phyloP scores from a whole-genome alignment of 2,888 invertebrate genomes.

The Lumbricus terrestris region DNA sequence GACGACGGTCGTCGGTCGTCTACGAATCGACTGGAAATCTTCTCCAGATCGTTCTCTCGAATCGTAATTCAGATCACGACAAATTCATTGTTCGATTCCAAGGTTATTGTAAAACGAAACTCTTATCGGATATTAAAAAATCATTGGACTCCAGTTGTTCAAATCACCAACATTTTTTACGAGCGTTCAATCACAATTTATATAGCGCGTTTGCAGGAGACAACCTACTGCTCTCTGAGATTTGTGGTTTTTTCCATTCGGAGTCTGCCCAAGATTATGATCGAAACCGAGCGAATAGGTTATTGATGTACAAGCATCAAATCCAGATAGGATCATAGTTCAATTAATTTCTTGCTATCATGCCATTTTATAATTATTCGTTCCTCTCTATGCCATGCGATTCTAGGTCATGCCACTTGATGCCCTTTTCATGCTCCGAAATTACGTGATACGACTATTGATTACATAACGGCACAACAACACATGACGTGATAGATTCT shows the following conservation, averaged over 20 bases:
- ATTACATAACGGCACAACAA: background rate
- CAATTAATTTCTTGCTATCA: background rate
- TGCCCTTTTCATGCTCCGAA: background rate
- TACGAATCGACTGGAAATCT: conserved; percentile 9
- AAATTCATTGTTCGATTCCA: conserved; percentile 21
- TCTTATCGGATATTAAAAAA: no score
- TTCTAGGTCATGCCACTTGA: background rate
- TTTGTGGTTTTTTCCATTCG: no score
- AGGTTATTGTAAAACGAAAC: background rate
- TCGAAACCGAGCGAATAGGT: no score
- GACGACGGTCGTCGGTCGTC: background rate
- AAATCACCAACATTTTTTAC: no score
- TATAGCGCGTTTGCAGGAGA: no score
- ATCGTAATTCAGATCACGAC: background rate
- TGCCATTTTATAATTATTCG: background rate
- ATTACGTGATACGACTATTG: background rate
- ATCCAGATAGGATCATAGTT: background rate
- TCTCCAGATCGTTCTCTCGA: conserved; percentile 8
- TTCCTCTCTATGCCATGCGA: background rate
- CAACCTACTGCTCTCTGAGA: no score
- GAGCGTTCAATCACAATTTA: no score
- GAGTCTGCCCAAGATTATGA: no score
- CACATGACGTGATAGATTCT: background rate
- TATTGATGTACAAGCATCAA: no score
- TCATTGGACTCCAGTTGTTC: no score